Conservation (phyloP, 2,113 vertebrate species). For the Ctenomys sociabilis region DNA sequence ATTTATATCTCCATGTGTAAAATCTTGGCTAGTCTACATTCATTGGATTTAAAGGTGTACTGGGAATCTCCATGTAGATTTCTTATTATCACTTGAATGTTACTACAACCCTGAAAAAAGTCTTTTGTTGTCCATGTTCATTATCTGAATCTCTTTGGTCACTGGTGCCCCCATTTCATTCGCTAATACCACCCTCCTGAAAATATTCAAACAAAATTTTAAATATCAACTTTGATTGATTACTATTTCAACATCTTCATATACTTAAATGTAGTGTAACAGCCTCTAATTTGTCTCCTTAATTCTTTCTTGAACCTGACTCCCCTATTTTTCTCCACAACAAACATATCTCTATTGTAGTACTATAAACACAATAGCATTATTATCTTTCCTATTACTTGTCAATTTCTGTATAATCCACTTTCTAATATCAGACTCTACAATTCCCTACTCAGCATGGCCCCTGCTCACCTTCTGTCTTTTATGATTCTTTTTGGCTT, state of each 20-base stretch:
- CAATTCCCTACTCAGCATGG: not conserved
- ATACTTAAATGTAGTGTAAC: not conserved
- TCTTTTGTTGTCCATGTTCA: not conserved
- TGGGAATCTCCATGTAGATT: slow-evolving; percentile 18
- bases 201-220: not conserved
- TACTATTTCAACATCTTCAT: not conserved
- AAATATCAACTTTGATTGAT: not conserved
- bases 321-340: not conserved
- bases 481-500: not conserved
- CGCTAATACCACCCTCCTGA: not conserved
- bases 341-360: not conserved
- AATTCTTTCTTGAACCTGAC: not conserved
- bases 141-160: not conserved
- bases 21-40: slow-evolving; percentile 12
- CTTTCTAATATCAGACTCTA: not conserved
- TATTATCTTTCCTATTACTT: not conserved
- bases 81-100: not conserved
- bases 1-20: not conserved
- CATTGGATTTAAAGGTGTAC: slow-evolving; percentile 31
- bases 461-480: not conserved
- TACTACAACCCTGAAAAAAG: not conserved
- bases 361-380: not conserved
- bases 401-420: not conserved
- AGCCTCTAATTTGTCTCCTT: not conserved
- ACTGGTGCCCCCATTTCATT: not conserved